Evolutionary conservation across 2,113 vertebrate species (phyloP).

Genomic region (Cavia aperea): DNA sequence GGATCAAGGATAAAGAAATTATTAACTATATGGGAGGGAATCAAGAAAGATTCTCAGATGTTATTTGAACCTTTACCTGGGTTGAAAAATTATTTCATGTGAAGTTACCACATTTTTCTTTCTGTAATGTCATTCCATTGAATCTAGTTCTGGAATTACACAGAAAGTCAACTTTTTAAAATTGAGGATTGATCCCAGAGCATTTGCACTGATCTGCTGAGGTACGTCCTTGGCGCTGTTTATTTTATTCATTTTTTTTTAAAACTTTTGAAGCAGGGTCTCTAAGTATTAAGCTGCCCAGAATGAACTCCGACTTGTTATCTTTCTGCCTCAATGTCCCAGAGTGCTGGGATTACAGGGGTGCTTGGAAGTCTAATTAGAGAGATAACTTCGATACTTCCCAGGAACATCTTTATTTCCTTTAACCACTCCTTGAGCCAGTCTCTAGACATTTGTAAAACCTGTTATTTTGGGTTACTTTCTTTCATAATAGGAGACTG

Average conservation of each 20-base stretch:
- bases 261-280: background rate
- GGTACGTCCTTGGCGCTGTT: background rate
- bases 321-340: background rate
- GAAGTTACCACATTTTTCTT: background rate
- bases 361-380: background rate
- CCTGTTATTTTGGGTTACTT: background rate
- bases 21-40: background rate
- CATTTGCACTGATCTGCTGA: background rate
- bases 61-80: background rate
- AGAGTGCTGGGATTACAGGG: background rate
- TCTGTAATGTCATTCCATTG: background rate
- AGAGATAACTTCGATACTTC: background rate
- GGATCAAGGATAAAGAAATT: background rate
- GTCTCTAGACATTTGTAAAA: background rate
- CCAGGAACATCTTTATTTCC: background rate
- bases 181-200: background rate
- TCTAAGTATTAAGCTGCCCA: background rate
- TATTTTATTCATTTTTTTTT: background rate
- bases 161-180: background rate
- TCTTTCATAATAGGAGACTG: background rate
- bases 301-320: background rate
- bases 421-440: slow-evolving; percentile 11
- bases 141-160: background rate
- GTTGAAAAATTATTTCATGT: background rate
- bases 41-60: background rate